Evolutionary conservation across 1,140 invertebrate genomes (phyloP).

Genomic region (Xylocopa sonorina): DNA sequence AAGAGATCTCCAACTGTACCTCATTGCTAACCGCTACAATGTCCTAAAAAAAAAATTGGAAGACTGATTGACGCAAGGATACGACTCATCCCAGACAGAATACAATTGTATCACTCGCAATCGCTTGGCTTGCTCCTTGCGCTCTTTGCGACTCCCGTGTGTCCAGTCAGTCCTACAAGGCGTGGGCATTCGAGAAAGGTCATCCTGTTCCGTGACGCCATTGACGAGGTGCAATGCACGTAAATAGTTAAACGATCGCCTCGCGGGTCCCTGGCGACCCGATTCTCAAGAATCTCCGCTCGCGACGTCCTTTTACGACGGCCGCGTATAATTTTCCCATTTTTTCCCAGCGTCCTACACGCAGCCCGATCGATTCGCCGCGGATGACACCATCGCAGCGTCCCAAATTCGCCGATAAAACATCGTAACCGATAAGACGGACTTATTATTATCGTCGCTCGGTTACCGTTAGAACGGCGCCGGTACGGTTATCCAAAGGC

Average conservation of each 20-base stretch:
- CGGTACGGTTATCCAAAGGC: conserved; percentile 2
- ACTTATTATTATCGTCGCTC: conserved; percentile 34
- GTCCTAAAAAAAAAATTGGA: no score
- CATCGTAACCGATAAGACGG: conserved; percentile 20
- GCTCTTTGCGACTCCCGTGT: no score
- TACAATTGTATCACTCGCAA: background rate
- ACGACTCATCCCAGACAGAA: no score
- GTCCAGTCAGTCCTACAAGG: conserved; percentile 19
- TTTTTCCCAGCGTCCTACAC: background rate
- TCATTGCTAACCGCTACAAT: no score
- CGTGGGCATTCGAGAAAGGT: conserved; percentile 37
- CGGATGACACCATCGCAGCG: conserved; percentile 2
- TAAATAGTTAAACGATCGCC: conserved; percentile 27
- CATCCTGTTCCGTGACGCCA: conserved; percentile 16
- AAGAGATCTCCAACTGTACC: no score
- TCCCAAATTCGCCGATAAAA: conserved; percentile 29
- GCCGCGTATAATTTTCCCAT: conserved; percentile 29
- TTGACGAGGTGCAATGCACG: conserved; percentile 34
- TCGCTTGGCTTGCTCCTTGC: no score
- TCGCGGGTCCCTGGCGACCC: background rate
- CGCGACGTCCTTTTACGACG: conserved; percentile 28
- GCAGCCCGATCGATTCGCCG: background rate
- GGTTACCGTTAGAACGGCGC: conserved; percentile 27
- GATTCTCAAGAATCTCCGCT: conserved; percentile 39
- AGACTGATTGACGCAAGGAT: no score